Base-by-base conservation (phyloP, 2,113 vertebrate genomes). In the Pangasianodon gigas region DNA sequence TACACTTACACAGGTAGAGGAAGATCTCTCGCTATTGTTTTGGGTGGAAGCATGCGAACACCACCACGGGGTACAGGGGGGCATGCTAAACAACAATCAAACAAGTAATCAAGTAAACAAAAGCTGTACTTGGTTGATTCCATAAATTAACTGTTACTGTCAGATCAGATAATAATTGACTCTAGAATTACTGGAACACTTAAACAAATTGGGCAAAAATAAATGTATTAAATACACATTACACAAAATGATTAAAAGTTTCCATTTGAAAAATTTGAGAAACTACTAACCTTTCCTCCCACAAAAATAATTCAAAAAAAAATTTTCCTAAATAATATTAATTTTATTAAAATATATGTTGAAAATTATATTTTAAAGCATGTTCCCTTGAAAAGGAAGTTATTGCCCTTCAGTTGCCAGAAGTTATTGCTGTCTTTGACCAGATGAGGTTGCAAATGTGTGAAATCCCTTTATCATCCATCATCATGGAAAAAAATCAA, bases 1-100 rank as follows among this genome's bases (percentile, higher is more conserved):
- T 85, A 62, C 58, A 93, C 95, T 92, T 93, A 96, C 96, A 95
- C 86, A 74, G 87, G 88, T 32, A 91, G 56, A 32, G 87, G 51
- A 69, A 90, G 92, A 13, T 81, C 85, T 58, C 85, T 48, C 1
- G 7, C 84, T 60, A 7, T 6, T 29, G 84, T 83, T 60, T 86
- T 94, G 26, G 93, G 81, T 74, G 89, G 84, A 11, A 88, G 88
- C 65, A 90, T 91, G 81, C 90, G 93, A 41, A 83, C 89, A 7
- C 58, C 91, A 24, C 18, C 89, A 29, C 86, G 89, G 32, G 88
- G 71, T 58, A 80, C 0, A 54, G 93, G 91, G 84, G 94, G 1
- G 29, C 93, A 94, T 77, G 94, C 95, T 96, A 89, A 60, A 79
- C 56, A 79, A 51, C n/a, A 87, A 18, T 67, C 32, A 37, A 56